Percentiles rank a stretch among this genome's conserved stretches.
phyloP scores from a whole-genome alignment of 2,113 vertebrate genomes.

The Bambusicola thoracicus region DNA sequence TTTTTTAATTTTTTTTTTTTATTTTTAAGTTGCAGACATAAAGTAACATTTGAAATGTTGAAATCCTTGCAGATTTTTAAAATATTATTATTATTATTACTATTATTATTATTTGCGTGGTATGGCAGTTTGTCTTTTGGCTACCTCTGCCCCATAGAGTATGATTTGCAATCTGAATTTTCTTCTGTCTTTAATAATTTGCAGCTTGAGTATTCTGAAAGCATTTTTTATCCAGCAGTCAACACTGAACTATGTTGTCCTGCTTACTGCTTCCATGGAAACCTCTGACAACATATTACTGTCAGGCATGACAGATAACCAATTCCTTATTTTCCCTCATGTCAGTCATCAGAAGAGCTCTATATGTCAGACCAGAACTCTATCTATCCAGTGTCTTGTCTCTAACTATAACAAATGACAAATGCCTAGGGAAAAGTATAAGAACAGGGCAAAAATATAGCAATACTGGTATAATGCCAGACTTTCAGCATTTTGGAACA shows the following conservation, averaged over 20 bases:
- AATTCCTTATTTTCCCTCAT: slow-evolving; percentile 14
- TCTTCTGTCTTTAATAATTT: slow-evolving; percentile 44
- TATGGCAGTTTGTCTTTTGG: neutral
- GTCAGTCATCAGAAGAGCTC: slow-evolving; percentile 10
- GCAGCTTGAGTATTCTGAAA: slow-evolving; percentile 20
- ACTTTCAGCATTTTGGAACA: neutral
- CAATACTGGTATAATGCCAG: neutral
- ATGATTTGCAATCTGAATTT: slow-evolving; percentile 31
- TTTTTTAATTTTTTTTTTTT: neutral
- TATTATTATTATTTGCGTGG: neutral
- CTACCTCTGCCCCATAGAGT: neutral
- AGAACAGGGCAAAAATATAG: neutral
- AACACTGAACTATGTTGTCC: neutral
- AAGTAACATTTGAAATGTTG: neutral
- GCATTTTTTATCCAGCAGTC: slow-evolving; percentile 17
- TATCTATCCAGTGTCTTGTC: neutral
- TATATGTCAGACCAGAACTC: neutral
- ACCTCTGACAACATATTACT: slow-evolving; percentile 31
- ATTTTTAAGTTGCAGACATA: neutral
- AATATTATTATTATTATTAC: no score
- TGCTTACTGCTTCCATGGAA: slow-evolving; percentile 55
- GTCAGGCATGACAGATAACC: neutral
- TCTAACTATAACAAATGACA: neutral
- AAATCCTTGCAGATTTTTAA: neutral
- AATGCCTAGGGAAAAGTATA: neutral